Evolutionary conservation across 2,888 invertebrate genomes (phyloP).

Genomic region (Ophioninae sp.): DNA sequence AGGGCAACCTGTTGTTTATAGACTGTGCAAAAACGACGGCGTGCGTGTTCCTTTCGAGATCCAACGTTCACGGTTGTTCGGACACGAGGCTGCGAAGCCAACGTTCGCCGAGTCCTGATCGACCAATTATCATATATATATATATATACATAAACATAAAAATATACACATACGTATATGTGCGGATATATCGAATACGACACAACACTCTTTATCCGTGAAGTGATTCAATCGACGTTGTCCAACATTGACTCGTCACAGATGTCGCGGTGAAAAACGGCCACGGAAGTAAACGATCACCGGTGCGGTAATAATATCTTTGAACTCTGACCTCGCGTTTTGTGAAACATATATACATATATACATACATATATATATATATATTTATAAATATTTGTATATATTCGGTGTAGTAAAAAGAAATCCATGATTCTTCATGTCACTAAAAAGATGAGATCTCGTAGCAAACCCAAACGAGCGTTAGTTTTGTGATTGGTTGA

Average conservation of each 20-base stretch:
- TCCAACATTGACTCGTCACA: slow-evolving; percentile 8
- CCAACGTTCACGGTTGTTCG: too few relatives aligned
- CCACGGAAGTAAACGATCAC: slow-evolving; percentile 16
- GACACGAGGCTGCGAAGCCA: too few relatives aligned
- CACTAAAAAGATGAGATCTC: too few relatives aligned
- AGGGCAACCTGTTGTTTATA: slow-evolving; percentile 77
- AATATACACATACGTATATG: too few relatives aligned
- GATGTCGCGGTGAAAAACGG: slow-evolving; percentile 24
- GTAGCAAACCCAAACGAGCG: too few relatives aligned
- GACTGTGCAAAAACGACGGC: slow-evolving; percentile 62
- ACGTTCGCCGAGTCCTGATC: too few relatives aligned
- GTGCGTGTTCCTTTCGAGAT: neutral
- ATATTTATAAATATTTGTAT: too few relatives aligned
- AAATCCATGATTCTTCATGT: too few relatives aligned
- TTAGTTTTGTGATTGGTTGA: too few relatives aligned
- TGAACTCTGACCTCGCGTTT: slow-evolving; percentile 36
- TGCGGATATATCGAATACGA: neutral
- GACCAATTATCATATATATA: too few relatives aligned
- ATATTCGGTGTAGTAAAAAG: too few relatives aligned
- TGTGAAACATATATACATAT: slow-evolving; percentile 5
- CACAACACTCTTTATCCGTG: neutral
- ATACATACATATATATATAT: neutral
- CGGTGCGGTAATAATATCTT: slow-evolving; percentile 19
- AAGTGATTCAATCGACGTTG: neutral
- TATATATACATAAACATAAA: too few relatives aligned